Conservation (phyloP, 2,113 vertebrate species). For the Malurus alboscapulatus region DNA sequence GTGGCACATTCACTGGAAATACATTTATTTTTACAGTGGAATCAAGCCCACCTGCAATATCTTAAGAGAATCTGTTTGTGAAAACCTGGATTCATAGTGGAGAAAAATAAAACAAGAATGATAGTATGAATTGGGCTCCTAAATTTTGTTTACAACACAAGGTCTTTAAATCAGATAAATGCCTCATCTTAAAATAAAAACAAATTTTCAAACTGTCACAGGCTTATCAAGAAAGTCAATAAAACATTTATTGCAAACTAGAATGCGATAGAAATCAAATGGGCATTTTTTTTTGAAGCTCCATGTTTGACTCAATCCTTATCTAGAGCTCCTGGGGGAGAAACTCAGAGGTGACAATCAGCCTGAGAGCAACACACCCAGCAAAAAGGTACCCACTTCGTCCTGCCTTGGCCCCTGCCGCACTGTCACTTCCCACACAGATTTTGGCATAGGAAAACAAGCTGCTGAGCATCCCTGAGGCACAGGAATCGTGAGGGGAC, state of each 20-base stretch:
- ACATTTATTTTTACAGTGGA: constrained; percentile 32
- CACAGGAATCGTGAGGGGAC: rapidly evolving
- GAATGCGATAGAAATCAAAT: constrained; percentile 44
- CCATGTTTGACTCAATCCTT: background rate
- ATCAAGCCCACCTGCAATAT: background rate
- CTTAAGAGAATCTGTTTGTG: constrained; percentile 36
- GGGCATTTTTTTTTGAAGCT: background rate
- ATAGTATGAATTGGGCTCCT: background rate
- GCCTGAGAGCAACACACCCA: background rate
- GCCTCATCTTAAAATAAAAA: constrained; percentile 19
- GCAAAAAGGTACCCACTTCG: background rate
- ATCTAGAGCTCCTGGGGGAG: background rate
- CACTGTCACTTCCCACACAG: background rate
- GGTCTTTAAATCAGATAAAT: constrained; percentile 15
- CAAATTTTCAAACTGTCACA: constrained; percentile 13
- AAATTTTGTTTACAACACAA: background rate
- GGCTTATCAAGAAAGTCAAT: constrained; percentile 31
- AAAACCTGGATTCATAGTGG: background rate
- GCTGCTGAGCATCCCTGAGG: background rate
- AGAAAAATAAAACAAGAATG: constrained; percentile 33
- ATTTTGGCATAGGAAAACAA: background rate
- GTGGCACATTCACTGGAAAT: constrained; percentile 35
- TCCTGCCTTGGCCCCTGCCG: background rate
- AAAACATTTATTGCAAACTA: constrained; percentile 52
- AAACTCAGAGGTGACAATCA: background rate